Evolutionary conservation across 1,140 invertebrate genomes (phyloP).

Genomic region (Lutraria rhynchaena): DNA sequence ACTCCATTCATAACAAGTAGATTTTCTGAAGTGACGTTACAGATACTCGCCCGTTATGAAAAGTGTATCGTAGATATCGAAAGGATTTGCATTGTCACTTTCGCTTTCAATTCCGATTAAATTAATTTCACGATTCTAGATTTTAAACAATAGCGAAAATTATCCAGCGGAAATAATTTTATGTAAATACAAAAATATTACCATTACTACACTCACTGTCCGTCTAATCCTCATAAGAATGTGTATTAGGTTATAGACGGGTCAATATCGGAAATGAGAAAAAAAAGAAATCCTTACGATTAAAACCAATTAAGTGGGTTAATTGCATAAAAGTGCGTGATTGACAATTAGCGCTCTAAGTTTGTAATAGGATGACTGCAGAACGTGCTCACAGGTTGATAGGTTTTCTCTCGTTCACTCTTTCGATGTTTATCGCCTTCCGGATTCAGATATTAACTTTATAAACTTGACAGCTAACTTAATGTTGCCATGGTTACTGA

Average conservation of each 20-base stretch:
- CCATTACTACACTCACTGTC: neutral
- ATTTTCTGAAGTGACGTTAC: constrained; percentile 25
- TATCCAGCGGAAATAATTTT: neutral
- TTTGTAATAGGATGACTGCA: too few relatives aligned
- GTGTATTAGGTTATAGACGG: neutral
- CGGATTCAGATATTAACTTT: too few relatives aligned
- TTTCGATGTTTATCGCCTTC: too few relatives aligned
- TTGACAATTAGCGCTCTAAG: neutral
- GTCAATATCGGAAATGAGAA: neutral
- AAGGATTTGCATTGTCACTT: constrained; percentile 28
- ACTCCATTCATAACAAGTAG: constrained; percentile 13
- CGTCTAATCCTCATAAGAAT: neutral
- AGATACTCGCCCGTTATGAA: constrained; percentile 20
- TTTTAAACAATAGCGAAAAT: neutral
- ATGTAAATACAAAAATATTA: neutral
- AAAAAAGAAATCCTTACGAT: constrained; percentile 8
- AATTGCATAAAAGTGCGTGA: constrained; percentile 25
- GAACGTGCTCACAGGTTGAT: too few relatives aligned
- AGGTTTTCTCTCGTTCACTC: too few relatives aligned
- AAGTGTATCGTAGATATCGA: constrained; percentile 20
- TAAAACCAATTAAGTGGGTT: constrained; percentile 35
- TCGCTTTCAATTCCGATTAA: constrained; percentile 27
- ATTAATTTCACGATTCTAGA: neutral
- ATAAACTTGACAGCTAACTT: too few relatives aligned
- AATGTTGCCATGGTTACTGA: too few relatives aligned